These are phyloP conservation scores for Papilio demoleus DNA, from an alignment of 2,888 invertebrate genomes.

Conservation along the genomic window DNA sequence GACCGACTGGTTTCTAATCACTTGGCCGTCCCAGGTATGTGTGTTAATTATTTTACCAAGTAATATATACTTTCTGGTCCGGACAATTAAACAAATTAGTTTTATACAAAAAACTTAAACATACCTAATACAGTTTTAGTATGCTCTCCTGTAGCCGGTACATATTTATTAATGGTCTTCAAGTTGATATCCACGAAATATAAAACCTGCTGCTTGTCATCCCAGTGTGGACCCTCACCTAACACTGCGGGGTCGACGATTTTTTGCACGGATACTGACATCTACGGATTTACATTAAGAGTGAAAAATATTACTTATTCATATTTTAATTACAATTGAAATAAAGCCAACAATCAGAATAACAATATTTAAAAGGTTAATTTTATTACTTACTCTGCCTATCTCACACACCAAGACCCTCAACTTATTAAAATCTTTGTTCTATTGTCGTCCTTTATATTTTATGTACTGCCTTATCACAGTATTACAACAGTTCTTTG, in stretches of 20 bases:
- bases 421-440: background rate
- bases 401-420: background rate
- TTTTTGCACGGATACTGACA: constrained; percentile 72
- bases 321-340: background rate
- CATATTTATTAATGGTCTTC: constrained; percentile 79
- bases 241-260: constrained; percentile 74
- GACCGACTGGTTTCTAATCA: too few species aligned
- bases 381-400: background rate
- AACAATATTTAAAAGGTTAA: too few species aligned
- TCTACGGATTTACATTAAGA: constrained; percentile 47
- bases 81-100: background rate
- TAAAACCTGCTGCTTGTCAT: constrained; percentile 82
- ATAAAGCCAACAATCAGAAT: background rate
- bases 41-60: too few species aligned
- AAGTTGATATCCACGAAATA: constrained; percentile 85
- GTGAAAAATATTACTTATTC: too few species aligned
- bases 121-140: constrained; percentile 80
- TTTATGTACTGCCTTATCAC: background rate
- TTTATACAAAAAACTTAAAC: constrained; percentile 42
- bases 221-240: constrained; percentile 90
- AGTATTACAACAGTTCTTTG: background rate
- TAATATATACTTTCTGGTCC: too few species aligned
- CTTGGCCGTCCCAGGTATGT: too few species aligned
- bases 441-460: background rate
- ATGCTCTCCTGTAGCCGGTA: constrained; percentile 73